These are phyloP conservation scores for Poecile atricapillus DNA, from an alignment of 2,113 vertebrate species.

Conservation along the genomic window DNA sequence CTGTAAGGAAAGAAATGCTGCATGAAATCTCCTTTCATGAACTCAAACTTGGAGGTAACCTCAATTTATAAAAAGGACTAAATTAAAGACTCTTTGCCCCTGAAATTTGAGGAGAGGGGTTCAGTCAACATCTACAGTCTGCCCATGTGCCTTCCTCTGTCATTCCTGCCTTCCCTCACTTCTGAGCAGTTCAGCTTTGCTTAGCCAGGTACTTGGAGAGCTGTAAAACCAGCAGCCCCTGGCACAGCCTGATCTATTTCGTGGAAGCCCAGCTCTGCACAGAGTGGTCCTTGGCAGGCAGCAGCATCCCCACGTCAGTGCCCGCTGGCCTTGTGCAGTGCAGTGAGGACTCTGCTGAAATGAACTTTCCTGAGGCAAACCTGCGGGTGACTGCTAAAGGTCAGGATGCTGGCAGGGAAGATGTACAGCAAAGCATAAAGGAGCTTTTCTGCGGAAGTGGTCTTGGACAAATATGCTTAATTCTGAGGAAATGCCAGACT, in stretches of 20 bases:
- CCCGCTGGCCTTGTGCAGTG: fast-evolving
- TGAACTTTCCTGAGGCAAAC: background rate
- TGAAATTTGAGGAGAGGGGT: background rate
- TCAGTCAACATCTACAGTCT: background rate
- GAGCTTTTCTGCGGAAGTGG: slow-evolving; percentile 46
- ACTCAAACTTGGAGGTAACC: background rate
- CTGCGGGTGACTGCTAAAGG: background rate
- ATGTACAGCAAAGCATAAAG: background rate
- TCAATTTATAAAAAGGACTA: background rate
- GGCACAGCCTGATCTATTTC: background rate
- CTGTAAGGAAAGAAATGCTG: background rate
- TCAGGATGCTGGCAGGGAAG: slow-evolving; percentile 27
- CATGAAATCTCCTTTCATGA: background rate
- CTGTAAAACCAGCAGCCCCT: background rate
- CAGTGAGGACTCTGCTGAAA: background rate
- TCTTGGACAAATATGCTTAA: background rate
- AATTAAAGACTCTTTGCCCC: background rate
- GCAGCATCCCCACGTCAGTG: fast-evolving
- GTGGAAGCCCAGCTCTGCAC: background rate
- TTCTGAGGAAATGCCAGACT: background rate
- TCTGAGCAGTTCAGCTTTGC: background rate
- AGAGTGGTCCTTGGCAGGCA: background rate
- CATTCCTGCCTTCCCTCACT: background rate
- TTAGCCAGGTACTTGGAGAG: background rate
- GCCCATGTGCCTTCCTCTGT: background rate